A percentile compares a stretch with the other conserved stretches of the same genome.
Evolutionary conservation across 2,888 invertebrate genomes (phyloP).

Genomic region (Tipula helvola): DNA sequence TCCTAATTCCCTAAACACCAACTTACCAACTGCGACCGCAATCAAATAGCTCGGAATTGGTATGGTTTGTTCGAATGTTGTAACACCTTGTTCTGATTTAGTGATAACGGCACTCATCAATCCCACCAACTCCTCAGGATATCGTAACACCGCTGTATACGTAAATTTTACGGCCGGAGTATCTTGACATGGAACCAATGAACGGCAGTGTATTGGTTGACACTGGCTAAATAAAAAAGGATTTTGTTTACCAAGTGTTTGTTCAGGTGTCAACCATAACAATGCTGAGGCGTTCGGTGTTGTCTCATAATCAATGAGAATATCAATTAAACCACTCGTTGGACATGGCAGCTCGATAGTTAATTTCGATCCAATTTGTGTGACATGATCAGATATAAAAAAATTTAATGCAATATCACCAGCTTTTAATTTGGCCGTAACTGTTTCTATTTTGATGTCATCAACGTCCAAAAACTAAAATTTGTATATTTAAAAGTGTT

Average conservation of each 20-base stretch:
- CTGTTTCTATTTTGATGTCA: slow-evolving; percentile 49
- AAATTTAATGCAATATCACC: slow-evolving; percentile 43
- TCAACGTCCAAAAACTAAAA: slow-evolving; percentile 62
- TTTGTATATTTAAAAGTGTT: too few relatives aligned
- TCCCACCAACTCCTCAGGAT: slow-evolving; percentile 61
- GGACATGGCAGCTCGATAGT: slow-evolving; percentile 50
- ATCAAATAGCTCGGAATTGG: slow-evolving; percentile 83
- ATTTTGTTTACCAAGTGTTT: slow-evolving; percentile 74
- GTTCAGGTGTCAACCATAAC: slow-evolving; percentile 78
- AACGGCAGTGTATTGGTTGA: slow-evolving; percentile 80
- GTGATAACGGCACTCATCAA: slow-evolving; percentile 73
- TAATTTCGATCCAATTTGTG: slow-evolving; percentile 65
- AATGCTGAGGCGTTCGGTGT: slow-evolving; percentile 65
- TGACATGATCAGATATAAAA: slow-evolving; percentile 45
- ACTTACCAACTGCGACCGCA: slow-evolving; percentile 74
- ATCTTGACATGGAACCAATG: slow-evolving; percentile 86
- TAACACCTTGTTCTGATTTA: slow-evolving; percentile 30
- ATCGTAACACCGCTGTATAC: slow-evolving; percentile 61
- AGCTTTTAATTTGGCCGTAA: slow-evolving; percentile 37
- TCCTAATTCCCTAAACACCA: slow-evolving; percentile 64
- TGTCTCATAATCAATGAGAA: slow-evolving; percentile 60
- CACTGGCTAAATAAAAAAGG: slow-evolving; percentile 81
- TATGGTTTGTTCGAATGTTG: slow-evolving; percentile 59
- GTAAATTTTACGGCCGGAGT: slow-evolving; percentile 80
- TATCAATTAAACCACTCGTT: slow-evolving; percentile 33